These are phyloP conservation scores for Corynorhinus townsendii DNA, from an alignment of 2,113 vertebrate genomes.

Conservation along the genomic window DNA sequence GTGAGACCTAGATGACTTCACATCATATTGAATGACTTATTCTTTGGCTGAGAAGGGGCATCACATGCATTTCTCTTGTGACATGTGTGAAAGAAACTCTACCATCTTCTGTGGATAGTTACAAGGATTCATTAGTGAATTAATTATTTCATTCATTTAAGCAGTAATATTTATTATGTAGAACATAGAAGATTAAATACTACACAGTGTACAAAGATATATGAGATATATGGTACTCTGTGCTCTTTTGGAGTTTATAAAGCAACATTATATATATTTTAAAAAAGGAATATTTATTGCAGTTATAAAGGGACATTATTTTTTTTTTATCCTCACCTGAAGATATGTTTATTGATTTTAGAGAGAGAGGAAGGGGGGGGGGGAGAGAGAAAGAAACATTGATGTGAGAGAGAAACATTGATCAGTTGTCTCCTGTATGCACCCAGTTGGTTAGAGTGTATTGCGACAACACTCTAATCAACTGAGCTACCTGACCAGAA, in stretches of 20 bases:
- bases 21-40: neutral
- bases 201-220: neutral
- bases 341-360: neutral
- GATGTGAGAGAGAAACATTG: neutral
- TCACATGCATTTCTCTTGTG: constrained; percentile 3
- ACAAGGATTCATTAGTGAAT: neutral
- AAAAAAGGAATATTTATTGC: neutral
- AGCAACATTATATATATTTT: neutral
- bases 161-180: neutral
- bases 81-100: neutral
- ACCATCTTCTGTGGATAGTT: neutral
- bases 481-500: neutral
- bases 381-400: neutral
- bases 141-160: constrained; percentile 19
- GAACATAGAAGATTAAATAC: neutral
- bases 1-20: constrained; percentile 38
- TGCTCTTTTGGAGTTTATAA: neutral
- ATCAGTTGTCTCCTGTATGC: neutral
- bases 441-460: neutral
- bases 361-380: neutral
- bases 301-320: neutral
- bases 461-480: neutral
- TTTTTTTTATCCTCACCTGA: neutral
- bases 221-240: neutral
- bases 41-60: neutral